A percentile compares a stretch with the other conserved stretches of the same genome.
Conservation (phyloP, 2,888 invertebrate species). For the Hemithea aestivaria region DNA sequence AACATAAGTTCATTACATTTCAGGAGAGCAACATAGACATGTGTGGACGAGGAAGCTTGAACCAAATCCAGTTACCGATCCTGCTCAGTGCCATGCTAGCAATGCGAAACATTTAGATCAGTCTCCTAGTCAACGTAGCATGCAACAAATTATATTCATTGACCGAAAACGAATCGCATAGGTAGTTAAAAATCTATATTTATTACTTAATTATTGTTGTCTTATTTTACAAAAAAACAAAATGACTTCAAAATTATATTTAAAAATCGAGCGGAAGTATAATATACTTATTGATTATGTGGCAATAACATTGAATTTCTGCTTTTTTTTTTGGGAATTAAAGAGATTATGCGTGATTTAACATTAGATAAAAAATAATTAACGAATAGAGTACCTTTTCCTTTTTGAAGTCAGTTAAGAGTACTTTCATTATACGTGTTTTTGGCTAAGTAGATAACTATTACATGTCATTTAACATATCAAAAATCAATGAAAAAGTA, state of each 20-base stretch:
- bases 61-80: constrained; percentile 38
- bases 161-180: constrained; percentile 7
- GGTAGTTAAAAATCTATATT: constrained; percentile 7
- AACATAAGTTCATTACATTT: constrained; percentile 5
- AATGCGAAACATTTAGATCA: constrained; percentile 18
- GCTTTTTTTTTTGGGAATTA: too few species aligned
- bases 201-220: too few species aligned
- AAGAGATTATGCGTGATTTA: too few species aligned
- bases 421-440: too few species aligned
- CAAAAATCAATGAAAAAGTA: constrained; percentile 30
- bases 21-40: constrained; percentile 84
- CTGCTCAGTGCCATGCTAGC: constrained; percentile 34
- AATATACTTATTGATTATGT: too few species aligned
- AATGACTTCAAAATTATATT: too few species aligned
- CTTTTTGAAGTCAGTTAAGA: too few species aligned
- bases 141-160: constrained; percentile 11
- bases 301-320: too few species aligned
- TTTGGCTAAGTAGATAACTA: constrained; percentile 36
- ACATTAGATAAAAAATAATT: too few species aligned
- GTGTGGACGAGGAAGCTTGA: constrained; percentile 76
- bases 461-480: constrained; percentile 64
- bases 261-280: too few species aligned
- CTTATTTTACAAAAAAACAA: too few species aligned
- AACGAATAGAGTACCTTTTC: too few species aligned
- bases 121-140: constrained; percentile 1